Conservation (phyloP, 2,113 vertebrate genomes). For the Poecile atricapillus region DNA sequence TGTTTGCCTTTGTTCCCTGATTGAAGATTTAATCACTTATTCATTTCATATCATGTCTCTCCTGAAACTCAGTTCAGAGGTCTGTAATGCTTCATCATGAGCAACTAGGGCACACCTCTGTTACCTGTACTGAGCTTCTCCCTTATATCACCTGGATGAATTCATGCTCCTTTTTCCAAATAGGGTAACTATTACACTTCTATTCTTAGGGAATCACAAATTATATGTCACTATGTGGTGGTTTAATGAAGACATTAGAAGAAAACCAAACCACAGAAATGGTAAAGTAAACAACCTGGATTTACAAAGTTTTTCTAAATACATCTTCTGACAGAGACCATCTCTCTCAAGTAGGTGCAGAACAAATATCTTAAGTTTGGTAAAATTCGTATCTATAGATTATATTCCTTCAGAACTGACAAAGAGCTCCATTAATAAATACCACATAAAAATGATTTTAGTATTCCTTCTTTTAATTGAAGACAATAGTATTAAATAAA, state of each 20-base stretch:
- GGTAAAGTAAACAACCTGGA: neutral
- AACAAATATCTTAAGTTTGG: neutral
- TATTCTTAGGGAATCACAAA: neutral
- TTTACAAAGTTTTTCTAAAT: neutral
- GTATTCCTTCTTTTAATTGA: neutral
- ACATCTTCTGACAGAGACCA: neutral
- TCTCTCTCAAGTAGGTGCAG: neutral
- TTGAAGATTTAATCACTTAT: conserved; percentile 16
- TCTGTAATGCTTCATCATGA: neutral
- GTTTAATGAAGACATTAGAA: neutral
- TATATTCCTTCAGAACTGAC: neutral
- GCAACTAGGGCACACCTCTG: neutral
- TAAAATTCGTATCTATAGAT: neutral
- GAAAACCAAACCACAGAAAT: neutral
- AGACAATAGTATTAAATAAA: neutral
- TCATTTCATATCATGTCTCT: neutral
- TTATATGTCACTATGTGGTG: neutral
- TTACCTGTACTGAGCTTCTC: neutral
- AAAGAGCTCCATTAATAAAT: neutral
- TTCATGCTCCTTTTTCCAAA: neutral
- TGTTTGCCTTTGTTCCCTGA: neutral
- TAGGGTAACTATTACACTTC: neutral
- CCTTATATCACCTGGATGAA: neutral
- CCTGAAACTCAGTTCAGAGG: neutral
- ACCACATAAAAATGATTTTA: rapidly evolving